Evolutionary conservation across 2,113 vertebrate species (phyloP).

Genomic region (Erinaceus europaeus): DNA sequence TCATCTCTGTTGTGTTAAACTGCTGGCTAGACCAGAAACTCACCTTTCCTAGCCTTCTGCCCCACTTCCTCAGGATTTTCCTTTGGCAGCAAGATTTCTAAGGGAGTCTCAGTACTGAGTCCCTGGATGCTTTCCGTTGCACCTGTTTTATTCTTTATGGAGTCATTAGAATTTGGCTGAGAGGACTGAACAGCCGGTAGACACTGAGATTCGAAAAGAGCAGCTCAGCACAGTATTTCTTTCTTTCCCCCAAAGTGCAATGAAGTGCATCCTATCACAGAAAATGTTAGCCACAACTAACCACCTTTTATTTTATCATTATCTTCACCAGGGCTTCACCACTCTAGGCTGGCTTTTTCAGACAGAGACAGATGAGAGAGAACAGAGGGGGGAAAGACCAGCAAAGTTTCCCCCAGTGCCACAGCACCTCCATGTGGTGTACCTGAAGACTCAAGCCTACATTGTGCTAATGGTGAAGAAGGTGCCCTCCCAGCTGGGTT

Average conservation of each 20-base stretch:
- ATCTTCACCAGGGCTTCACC: constrained; percentile 16
- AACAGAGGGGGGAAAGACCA: too few species aligned
- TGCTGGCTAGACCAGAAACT: constrained; percentile 5
- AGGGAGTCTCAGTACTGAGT: constrained; percentile 7
- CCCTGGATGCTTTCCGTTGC: constrained; percentile 45
- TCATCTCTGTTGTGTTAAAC: neutral
- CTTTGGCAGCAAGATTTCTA: constrained; percentile 56
- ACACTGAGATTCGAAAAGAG: constrained; percentile 44
- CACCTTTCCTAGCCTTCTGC: constrained; percentile 41
- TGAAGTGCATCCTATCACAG: constrained; percentile 1
- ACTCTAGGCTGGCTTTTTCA: constrained; percentile 31
- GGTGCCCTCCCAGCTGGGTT: too few species aligned
- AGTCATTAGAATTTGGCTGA: constrained; percentile 60
- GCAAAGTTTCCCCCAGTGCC: too few species aligned
- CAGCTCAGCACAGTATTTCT: constrained; percentile 33
- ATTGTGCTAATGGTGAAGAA: too few species aligned
- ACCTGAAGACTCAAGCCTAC: too few species aligned
- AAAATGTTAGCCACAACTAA: constrained; percentile 37
- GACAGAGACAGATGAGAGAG: too few species aligned
- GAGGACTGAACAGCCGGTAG: constrained; percentile 41
- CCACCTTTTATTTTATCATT: constrained; percentile 46
- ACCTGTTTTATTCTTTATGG: constrained; percentile 56
- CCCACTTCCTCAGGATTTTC: constrained; percentile 50
- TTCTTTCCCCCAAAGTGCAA: constrained; percentile 22
- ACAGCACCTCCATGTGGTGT: too few species aligned